These are phyloP conservation scores for Hipposideros larvatus DNA, from an alignment of 2,797 vertebrate genomes.

Conservation along the genomic window DNA sequence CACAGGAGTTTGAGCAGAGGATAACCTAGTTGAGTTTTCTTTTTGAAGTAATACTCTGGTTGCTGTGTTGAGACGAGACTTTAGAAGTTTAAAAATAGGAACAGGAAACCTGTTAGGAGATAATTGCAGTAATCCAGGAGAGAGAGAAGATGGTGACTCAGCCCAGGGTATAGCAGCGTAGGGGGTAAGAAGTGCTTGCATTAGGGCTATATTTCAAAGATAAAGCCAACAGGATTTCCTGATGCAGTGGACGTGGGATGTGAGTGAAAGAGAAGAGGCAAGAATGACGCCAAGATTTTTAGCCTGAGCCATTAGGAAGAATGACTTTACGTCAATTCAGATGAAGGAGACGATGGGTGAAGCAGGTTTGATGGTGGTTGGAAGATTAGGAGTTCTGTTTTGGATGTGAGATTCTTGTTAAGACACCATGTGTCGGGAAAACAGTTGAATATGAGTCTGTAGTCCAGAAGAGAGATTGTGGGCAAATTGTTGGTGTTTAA, in stretches of 20 bases:
- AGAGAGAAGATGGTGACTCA: neutral
- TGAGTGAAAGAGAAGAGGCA: neutral
- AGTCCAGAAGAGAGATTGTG: neutral
- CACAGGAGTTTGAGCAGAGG: neutral
- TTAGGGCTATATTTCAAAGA: neutral
- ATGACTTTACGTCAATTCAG: neutral
- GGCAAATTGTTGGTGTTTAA: neutral
- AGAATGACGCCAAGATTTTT: neutral
- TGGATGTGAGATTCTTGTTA: no score
- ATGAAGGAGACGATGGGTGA: neutral
- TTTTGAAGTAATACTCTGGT: conserved; percentile 3
- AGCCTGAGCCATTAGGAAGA: neutral
- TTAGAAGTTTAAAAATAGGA: neutral
- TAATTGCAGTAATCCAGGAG: neutral
- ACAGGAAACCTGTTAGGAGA: neutral
- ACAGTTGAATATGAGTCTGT: neutral
- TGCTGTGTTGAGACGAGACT: neutral
- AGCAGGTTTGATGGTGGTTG: neutral
- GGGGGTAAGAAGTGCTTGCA: neutral
- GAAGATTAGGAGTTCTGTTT: neutral
- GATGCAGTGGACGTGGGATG: neutral
- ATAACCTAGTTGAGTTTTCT: neutral
- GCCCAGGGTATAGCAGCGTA: neutral
- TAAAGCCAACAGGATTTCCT: neutral
- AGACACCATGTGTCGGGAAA: neutral